Conservation (phyloP, 2,888 invertebrate genomes). For the Gisinianus flammeolus region DNA sequence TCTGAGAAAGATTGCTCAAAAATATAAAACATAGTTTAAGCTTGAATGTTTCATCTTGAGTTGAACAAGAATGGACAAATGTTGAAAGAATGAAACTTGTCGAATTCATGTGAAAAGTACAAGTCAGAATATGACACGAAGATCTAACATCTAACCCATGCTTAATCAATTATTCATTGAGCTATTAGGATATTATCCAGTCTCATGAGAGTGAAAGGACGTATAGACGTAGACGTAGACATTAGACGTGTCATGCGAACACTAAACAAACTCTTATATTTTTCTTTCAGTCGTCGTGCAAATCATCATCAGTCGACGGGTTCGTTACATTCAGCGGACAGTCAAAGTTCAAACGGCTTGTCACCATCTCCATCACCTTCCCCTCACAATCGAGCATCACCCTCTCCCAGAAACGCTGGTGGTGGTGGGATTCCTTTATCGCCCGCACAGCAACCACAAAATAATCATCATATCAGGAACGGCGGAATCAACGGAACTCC, state of each 20-base stretch:
- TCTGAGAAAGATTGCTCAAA: too few relatives aligned
- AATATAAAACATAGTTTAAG: neutral
- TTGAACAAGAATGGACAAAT: too few relatives aligned
- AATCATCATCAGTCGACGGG: constrained; percentile 84
- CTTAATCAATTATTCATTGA: constrained; percentile 7
- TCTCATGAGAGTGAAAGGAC: neutral
- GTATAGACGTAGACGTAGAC: too few relatives aligned
- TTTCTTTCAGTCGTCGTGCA: constrained; percentile 70
- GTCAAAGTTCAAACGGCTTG: constrained; percentile 80
- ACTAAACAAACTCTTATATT: too few relatives aligned
- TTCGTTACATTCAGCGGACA: constrained; percentile 77
- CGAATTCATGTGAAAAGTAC: too few relatives aligned
- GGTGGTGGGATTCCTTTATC: constrained; percentile 32
- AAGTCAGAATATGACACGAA: neutral
- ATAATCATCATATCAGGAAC: constrained; percentile 44
- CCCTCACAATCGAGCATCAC: constrained; percentile 61
- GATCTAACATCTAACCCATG: neutral
- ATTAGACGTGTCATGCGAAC: neutral
- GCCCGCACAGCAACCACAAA: constrained; percentile 18
- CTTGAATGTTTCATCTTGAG: neutral
- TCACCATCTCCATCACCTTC: constrained; percentile 76
- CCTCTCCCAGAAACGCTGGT: constrained; percentile 51
- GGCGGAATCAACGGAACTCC: constrained; percentile 54
- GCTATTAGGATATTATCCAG: neutral
- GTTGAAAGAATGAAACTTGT: too few relatives aligned